Percentiles rank a stretch among this genome's conserved stretches.
These are phyloP conservation scores for Eupithecia abbreviata DNA, from an alignment of 2,888 invertebrate genomes.

Conservation along the genomic window DNA sequence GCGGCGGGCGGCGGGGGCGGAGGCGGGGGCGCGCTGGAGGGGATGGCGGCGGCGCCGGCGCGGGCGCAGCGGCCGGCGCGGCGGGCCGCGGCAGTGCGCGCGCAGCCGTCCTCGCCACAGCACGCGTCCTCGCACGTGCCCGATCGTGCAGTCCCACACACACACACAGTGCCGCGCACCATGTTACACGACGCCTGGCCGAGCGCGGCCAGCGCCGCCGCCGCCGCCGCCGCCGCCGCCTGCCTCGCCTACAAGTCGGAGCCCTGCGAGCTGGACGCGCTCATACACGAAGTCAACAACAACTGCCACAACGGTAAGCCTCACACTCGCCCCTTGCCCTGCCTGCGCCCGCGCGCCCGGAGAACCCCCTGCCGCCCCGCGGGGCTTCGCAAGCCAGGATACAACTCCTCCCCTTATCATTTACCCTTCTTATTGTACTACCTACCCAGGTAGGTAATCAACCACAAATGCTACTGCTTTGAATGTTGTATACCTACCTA, in stretches of 20 bases:
- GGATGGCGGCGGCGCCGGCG: slow-evolving; percentile 25
- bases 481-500: too few relatives aligned
- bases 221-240: slow-evolving; percentile 23
- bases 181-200: slow-evolving; percentile 77
- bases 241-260: slow-evolving; percentile 56
- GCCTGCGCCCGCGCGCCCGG: too few relatives aligned
- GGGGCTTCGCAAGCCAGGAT: too few relatives aligned
- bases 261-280: slow-evolving; percentile 68
- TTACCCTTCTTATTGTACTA: too few relatives aligned
- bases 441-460: neutral
- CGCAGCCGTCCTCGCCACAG: slow-evolving; percentile 42
- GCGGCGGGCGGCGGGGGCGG: slow-evolving; percentile 24
- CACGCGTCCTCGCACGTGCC: slow-evolving; percentile 22
- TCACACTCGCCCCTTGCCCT: too few relatives aligned
- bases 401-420: too few relatives aligned
- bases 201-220: neutral
- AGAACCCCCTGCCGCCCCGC: neutral
- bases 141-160: neutral
- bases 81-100: slow-evolving; percentile 45
- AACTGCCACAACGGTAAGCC: slow-evolving; percentile 65
- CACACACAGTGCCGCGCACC: slow-evolving; percentile 33
- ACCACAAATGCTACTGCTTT: too few relatives aligned
- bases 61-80: slow-evolving; percentile 47
- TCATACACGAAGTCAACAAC: slow-evolving; percentile 75
- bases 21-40: slow-evolving; percentile 5